phyloP scores from a whole-genome alignment of 2,113 vertebrate genomes.

The Prionailurus bengalensis region DNA sequence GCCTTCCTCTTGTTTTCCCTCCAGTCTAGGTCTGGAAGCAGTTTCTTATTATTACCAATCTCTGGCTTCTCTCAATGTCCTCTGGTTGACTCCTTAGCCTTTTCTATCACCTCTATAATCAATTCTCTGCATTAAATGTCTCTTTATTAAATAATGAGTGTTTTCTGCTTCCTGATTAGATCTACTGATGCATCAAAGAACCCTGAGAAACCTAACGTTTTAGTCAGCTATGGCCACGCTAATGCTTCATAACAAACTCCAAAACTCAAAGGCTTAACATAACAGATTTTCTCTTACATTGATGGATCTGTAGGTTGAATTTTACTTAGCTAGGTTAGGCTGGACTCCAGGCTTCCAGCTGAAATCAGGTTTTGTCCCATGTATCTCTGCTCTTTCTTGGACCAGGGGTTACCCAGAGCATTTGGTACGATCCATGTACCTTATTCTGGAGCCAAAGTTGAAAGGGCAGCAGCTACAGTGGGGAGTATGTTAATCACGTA shows the following conservation, averaged over 20 bases:
- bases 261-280: neutral
- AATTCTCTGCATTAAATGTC: neutral
- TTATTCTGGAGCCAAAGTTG: neutral
- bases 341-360: neutral
- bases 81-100: neutral
- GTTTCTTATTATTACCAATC: neutral
- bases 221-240: neutral
- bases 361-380: neutral
- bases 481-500: neutral
- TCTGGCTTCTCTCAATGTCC: neutral
- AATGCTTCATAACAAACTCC: neutral
- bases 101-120: neutral
- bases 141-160: slow-evolving; percentile 15
- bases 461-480: neutral
- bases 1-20: neutral
- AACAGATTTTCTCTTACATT: neutral
- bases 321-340: neutral
- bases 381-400: neutral
- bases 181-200: neutral
- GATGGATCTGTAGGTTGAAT: neutral
- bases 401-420: neutral
- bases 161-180: neutral
- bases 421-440: neutral
- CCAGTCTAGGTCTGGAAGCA: neutral
- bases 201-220: neutral